phyloP scores from a whole-genome alignment of 1,140 invertebrate species.

The Anagrus nilaparvatae region DNA sequence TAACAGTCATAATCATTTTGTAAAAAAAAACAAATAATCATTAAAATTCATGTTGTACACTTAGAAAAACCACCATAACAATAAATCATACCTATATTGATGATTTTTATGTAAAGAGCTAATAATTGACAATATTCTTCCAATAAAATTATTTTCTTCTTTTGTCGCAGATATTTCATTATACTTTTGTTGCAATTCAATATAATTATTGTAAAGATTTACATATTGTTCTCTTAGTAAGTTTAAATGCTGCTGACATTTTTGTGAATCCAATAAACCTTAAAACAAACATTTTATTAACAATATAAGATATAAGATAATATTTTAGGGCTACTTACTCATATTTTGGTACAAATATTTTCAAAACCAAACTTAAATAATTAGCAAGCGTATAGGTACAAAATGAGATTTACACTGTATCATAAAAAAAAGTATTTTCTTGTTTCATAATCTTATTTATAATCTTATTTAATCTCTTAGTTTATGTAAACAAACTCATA shows the following conservation, averaged over 20 bases:
- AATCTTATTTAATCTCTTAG: too few species aligned
- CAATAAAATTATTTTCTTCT: constrained; percentile 65
- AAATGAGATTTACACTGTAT: too few species aligned
- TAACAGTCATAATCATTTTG: neutral
- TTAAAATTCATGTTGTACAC: neutral
- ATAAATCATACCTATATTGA: constrained; percentile 53
- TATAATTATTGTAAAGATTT: constrained; percentile 73
- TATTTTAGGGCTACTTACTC: too few species aligned
- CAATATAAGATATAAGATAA: too few species aligned
- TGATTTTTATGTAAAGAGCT: constrained; percentile 68
- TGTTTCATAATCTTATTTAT: too few species aligned
- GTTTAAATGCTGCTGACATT: constrained; percentile 77
- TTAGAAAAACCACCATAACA: constrained; percentile 1
- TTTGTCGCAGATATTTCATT: constrained; percentile 57
- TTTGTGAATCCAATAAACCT: constrained; percentile 39
- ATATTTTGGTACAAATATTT: too few species aligned
- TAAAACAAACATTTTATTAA: too few species aligned
- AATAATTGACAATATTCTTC: constrained; percentile 67
- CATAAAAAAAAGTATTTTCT: too few species aligned
- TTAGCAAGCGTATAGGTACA: too few species aligned
- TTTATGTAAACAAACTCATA: too few species aligned
- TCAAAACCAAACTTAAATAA: too few species aligned
- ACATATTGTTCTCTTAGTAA: constrained; percentile 84
- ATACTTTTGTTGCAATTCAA: constrained; percentile 75
- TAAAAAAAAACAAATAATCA: constrained; percentile 6